Base-by-base conservation (phyloP, 2,797 vertebrate species). In the Gila robusta region DNA sequence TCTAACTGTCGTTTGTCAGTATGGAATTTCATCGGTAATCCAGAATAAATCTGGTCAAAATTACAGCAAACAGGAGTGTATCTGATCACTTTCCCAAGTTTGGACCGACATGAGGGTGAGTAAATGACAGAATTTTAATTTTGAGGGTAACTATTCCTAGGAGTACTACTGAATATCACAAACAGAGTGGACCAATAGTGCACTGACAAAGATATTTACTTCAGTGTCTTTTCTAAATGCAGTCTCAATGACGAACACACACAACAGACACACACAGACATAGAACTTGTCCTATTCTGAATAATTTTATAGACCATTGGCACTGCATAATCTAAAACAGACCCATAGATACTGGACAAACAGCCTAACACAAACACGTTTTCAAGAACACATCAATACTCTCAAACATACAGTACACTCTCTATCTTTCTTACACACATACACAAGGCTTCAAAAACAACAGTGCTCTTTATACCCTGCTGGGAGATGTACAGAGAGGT, bases 1-100 rank as follows among this genome's bases (percentile, higher is more conserved):
- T 91, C 91, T 90, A 89, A 86, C 83, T 90, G 90, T 90, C 91
- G 90, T 32, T 32, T 32, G 32, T 32, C 32, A 91, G 71, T 86
- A 89, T 89, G 85, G 86, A 88, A 87, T 87, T 59, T 26, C 87
- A 88, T 91, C 92, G 93, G 92, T 21, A 79, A 86, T 69, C 16
- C 82, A 66, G 3, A 19, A 81, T 17, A 12, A 52, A 12, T 28
- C 66, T 47, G 19, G 26, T 66, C 14, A 77, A 67, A 77, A n/a
- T 21, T 62, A 28, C 8, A 64, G 54, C 17, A 56, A 82, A 56
- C 69, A 79, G 9, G 0, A 28, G 26, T 21, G 39, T 79, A 79
- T 64, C n/a, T 39, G 21, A 56, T 37, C 28, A 12, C 9, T 76
- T 77, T 77, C n/a, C 4, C 23, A 19, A 35, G 28, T 56, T 77